Evolutionary conservation across 2,113 vertebrate genomes (phyloP).

Genomic region (Colossoma macropomum): DNA sequence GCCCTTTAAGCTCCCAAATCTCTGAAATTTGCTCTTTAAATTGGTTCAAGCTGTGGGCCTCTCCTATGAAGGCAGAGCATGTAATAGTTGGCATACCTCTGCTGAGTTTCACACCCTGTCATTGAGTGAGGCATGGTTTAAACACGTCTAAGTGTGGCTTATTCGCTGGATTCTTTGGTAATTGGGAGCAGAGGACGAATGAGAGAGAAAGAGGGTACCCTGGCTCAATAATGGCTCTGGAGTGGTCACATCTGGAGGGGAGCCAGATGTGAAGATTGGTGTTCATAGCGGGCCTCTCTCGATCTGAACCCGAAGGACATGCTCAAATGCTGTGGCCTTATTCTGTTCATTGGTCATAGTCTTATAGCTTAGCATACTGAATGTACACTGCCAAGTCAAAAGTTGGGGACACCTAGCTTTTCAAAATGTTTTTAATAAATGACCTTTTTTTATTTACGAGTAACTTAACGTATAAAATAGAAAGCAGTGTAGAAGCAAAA

Average conservation of each 20-base stretch:
- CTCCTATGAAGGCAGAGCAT: constrained; percentile 57
- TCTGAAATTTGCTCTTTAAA: constrained; percentile 61
- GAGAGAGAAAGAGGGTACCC: constrained; percentile 52
- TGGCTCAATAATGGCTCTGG: constrained; percentile 55
- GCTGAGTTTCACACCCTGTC: constrained; percentile 45
- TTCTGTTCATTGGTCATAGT: not conserved
- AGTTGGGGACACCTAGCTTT: not conserved
- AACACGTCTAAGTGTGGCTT: constrained; percentile 60
- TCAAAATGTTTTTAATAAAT: not conserved
- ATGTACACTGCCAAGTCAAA: not conserved
- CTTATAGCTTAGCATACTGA: not conserved
- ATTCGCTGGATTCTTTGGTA: constrained; percentile 67
- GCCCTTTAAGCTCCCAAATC: constrained; percentile 53
- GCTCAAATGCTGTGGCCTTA: not conserved
- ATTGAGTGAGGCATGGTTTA: constrained; percentile 58
- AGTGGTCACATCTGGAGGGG: constrained; percentile 46
- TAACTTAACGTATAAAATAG: too few relatives aligned
- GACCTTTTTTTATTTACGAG: too few relatives aligned
- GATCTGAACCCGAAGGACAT: not conserved
- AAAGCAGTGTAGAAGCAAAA: too few relatives aligned
- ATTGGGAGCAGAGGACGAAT: constrained; percentile 72
- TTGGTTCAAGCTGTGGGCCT: constrained; percentile 64
- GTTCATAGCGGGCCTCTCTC: constrained; percentile 26
- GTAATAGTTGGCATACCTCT: constrained; percentile 58
- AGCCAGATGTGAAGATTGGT: constrained; percentile 28